These are phyloP conservation scores for Sarcophaga rosellei DNA, from an alignment of 2,888 invertebrate species.

Conservation along the genomic window DNA sequence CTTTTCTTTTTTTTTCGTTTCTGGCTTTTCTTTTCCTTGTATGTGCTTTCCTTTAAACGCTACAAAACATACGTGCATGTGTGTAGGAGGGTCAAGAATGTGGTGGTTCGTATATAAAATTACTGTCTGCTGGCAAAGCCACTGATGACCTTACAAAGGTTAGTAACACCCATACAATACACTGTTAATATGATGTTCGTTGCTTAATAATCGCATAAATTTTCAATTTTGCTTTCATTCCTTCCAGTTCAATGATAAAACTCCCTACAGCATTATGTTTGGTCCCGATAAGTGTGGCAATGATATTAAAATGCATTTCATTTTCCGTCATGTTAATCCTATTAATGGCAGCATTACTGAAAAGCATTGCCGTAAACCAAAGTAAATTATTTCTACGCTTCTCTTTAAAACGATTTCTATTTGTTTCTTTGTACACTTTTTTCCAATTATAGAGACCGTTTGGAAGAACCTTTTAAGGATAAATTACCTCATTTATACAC, in stretches of 20 bases:
- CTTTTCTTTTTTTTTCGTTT: conserved; percentile 32
- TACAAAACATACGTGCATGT: not conserved
- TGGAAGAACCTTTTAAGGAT: conserved; percentile 95
- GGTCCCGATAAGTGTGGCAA: conserved; percentile 99
- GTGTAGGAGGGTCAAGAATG: conserved; percentile 97
- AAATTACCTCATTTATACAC: conserved; percentile 95
- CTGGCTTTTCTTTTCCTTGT: conserved; percentile 13
- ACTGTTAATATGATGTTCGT: not conserved
- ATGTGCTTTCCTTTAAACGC: conserved; percentile 28
- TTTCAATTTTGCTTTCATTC: not conserved
- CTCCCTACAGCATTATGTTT: conserved; percentile 99
- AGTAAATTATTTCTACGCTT: conserved; percentile 80
- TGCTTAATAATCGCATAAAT: not conserved
- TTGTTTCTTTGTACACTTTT: conserved; percentile 29
- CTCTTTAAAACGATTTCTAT: not conserved
- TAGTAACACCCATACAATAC: conserved; percentile 53
- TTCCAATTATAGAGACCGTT: conserved; percentile 83
- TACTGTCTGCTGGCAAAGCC: conserved; percentile 88
- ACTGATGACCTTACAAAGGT: conserved; percentile 87
- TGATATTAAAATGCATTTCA: conserved; percentile 95
- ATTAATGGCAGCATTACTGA: conserved; percentile 94
- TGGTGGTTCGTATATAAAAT: conserved; percentile 98
- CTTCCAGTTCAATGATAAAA: conserved; percentile 92
- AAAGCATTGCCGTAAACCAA: conserved; percentile 97
- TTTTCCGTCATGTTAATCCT: conserved; percentile 97